Evolutionary conservation across 2,113 vertebrate genomes (phyloP).

Genomic region (Crotalus horridus): DNA sequence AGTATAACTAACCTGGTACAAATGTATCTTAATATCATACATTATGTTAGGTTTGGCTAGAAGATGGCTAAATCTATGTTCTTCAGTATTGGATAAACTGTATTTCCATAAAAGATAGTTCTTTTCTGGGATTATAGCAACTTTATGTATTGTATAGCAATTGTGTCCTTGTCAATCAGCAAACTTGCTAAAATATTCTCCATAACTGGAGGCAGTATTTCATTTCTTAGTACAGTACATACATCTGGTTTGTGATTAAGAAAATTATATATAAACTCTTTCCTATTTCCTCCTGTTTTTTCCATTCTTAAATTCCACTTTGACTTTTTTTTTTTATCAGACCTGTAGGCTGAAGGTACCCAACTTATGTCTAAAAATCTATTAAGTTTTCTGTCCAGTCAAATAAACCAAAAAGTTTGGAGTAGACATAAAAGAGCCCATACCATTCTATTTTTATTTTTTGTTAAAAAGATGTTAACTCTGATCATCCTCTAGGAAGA

Average conservation of each 20-base stretch:
- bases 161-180: neutral
- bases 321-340: neutral
- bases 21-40: neutral
- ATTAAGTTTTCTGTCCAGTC: neutral
- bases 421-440: neutral
- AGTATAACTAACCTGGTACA: neutral
- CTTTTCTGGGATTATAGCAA: neutral
- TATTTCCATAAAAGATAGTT: neutral
- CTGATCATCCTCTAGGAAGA: neutral
- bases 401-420: neutral
- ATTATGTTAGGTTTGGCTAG: neutral
- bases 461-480: slow-evolving; percentile 22
- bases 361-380: neutral
- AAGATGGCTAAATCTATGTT: neutral
- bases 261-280: neutral
- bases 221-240: neutral
- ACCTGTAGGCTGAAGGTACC: neutral
- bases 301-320: neutral
- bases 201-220: neutral
- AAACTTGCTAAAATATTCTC: neutral
- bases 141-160: neutral
- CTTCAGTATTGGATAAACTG: neutral
- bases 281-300: neutral
- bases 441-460: neutral
- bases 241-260: neutral